Base-by-base conservation (phyloP, 2,797 vertebrate species). In the Distichodus sexfasciatus region DNA sequence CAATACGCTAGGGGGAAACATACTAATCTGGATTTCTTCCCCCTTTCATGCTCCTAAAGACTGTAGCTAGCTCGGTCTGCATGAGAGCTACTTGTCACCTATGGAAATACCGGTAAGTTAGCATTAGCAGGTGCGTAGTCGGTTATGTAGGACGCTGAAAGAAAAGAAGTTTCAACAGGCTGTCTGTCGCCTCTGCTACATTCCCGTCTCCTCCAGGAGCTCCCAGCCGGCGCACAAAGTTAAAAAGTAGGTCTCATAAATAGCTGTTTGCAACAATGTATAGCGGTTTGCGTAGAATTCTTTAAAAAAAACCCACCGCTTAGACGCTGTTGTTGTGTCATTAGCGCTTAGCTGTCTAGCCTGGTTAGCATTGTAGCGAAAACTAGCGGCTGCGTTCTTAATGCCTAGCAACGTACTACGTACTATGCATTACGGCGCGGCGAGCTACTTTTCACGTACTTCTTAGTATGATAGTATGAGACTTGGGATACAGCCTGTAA, bases 331-430 rank as follows among this genome's bases (percentile, higher is more conserved):
- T 65, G 35, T 14, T 5, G n/a, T 77, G 10, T 41, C 46, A 7
- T 58, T 68, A 38, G 83, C 78, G 83, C n/a, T n/a, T 82, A 76
- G 82, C 44, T 38, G 17, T 26, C 17, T 60, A 43, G 40, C 40
- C 9, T 40, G n/a, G n/a, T n/a, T n/a, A n/a, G n/a, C n/a, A n/a
- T n/a, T n/a, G n/a, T n/a, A n/a, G n/a, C n/a, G n/a, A n/a, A n/a
- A n/a, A n/a, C n/a, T n/a, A n/a, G n/a, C n/a, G n/a, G n/a, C n/a
- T n/a, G n/a, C n/a, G n/a, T n/a, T n/a, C n/a, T n/a, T n/a, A n/a
- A n/a, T n/a, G n/a, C n/a, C n/a, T n/a, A n/a, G n/a, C n/a, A n/a
- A n/a, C n/a, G n/a, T n/a, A n/a, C n/a, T n/a, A n/a, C n/a, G n/a
- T n/a, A n/a, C n/a, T n/a, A n/a, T n/a, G n/a, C n/a, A n/a, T n/a